Base-by-base conservation (phyloP, 1,140 invertebrate species). In the Philaenus spumarius region DNA sequence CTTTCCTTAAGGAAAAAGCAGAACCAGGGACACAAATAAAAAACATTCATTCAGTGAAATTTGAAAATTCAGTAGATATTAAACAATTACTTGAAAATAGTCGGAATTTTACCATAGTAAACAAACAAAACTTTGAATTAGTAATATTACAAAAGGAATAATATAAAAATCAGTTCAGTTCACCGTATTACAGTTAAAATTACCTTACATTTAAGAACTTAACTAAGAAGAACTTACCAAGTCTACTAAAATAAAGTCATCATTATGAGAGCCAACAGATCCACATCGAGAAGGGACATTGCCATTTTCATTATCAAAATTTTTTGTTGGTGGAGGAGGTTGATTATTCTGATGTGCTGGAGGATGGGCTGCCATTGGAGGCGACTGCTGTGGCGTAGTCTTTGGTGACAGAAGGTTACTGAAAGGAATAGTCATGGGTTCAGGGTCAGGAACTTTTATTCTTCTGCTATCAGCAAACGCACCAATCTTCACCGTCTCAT, bases 181-280 rank as follows among this genome's bases (percentile, higher is more conserved):
- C n/a, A n/a, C n/a, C n/a, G n/a, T n/a, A n/a, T n/a, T n/a, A n/a
- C n/a, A n/a, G n/a, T n/a, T 43, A 12, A 17, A 17, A 12, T 20
- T 43, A 43, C 39, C n/a, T 40, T 20, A 17, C 43, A 39, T 26
- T 9, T 39, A 39, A 57, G 45, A 60, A 42, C 17, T 4, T 30
- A 34, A 51, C 24, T 30, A 24, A 17, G 42, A 17, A n/a, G n/a
- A 55, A 78, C 76, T 81, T 80, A 83, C 82, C 80, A 83, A 78
- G 73, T 86, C 84, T 74, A 86, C 82, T 79, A 86, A 82, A 71
- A 86, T 84, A 79, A 86, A 87, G 64, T 84, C 83, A 63, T 80
- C 76, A 51, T 75, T 77, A 39, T 35, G 12, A 45, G 55, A 57
- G 50, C 37, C 57, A 26, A 7, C 71, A 17, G 74, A 73, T 61